These are phyloP conservation scores for Heterohyrax brucei DNA, from an alignment of 2,797 vertebrate species.

Conservation along the genomic window DNA sequence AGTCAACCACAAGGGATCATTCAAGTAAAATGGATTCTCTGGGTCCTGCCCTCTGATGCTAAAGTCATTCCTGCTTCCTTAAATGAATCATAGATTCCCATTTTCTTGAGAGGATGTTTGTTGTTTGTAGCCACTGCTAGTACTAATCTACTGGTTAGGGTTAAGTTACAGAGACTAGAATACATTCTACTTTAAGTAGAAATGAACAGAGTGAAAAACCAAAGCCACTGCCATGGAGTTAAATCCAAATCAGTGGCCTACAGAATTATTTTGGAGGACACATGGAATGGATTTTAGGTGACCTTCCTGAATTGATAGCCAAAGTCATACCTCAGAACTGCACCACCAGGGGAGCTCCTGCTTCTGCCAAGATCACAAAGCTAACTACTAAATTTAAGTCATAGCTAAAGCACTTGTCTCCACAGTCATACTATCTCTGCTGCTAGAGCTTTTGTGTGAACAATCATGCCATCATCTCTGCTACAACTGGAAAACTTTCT, in stretches of 20 bases:
- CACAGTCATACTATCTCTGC: not conserved
- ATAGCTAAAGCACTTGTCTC: not conserved
- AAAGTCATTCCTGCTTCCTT: not conserved
- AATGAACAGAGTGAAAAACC: not conserved
- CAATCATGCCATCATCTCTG: not conserved
- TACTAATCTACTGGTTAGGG: not conserved
- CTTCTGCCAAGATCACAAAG: not conserved
- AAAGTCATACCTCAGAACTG: not conserved
- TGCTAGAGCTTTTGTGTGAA: not conserved
- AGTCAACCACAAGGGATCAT: not conserved
- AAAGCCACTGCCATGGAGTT: too few species aligned
- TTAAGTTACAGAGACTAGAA: not conserved
- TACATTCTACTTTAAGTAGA: not conserved
- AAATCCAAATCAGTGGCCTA: not conserved
- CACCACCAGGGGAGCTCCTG: not conserved
- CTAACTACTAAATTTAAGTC: not conserved
- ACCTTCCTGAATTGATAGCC: constrained; percentile 1
- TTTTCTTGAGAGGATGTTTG: constrained; percentile 35
- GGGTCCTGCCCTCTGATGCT: not conserved
- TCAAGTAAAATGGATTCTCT: not conserved
- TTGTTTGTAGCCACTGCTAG: not conserved
- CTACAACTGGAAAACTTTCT: not conserved
- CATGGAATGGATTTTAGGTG: constrained; percentile 13
- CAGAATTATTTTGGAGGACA: constrained; percentile 36
- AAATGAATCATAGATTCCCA: not conserved